Evolutionary conservation across 2,113 vertebrate species (phyloP).

Genomic region (Scatophagus argus): DNA sequence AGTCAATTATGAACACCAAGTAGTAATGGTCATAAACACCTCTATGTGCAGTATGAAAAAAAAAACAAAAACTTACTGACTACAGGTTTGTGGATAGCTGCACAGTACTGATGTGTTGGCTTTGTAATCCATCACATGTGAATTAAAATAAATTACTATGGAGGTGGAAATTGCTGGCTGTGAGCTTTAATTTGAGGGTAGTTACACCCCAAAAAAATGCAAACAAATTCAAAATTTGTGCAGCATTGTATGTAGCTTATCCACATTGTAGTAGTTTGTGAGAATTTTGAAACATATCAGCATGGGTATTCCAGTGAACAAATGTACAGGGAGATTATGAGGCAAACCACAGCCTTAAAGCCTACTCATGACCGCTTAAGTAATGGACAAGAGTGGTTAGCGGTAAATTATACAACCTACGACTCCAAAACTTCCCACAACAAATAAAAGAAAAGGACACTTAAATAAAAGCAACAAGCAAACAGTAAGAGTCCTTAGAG

Average conservation of each 20-base stretch:
- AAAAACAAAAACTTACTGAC: not conserved
- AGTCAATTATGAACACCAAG: not conserved
- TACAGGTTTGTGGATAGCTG: not conserved
- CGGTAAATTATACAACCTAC: not conserved
- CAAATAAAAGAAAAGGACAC: not conserved
- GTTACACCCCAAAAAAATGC: not conserved
- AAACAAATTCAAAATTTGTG: not conserved
- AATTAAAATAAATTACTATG: not conserved
- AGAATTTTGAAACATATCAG: not conserved
- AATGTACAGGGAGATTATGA: slow-evolving; percentile 26
- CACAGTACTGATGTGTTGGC: not conserved
- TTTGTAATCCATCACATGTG: not conserved
- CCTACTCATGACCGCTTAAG: slow-evolving; percentile 8
- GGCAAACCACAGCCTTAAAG: slow-evolving; percentile 22
- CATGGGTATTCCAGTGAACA: not conserved
- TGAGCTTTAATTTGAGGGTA: not conserved
- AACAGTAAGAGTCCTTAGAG: not conserved
- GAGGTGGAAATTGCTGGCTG: not conserved
- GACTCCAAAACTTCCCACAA: not conserved
- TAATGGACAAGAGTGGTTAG: slow-evolving; percentile 11
- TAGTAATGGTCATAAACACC: too few relatives aligned
- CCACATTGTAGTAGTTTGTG: not conserved
- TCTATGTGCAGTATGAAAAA: not conserved
- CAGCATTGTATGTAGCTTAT: not conserved
- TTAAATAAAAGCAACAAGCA: too few relatives aligned